Base-by-base conservation (phyloP, 1,140 invertebrate genomes). In the Tenebrio molitor region DNA sequence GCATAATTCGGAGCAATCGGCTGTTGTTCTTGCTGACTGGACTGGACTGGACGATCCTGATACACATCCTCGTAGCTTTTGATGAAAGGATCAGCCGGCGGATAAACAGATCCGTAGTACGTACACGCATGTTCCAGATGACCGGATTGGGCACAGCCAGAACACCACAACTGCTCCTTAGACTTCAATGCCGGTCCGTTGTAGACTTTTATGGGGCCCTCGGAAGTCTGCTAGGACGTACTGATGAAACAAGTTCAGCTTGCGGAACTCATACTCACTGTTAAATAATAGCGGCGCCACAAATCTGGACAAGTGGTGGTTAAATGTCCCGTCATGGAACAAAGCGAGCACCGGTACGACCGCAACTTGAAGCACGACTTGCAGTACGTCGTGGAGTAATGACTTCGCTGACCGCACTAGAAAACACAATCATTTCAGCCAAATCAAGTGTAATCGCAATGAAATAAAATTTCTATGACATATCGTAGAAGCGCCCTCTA, bases 211-310 rank as follows among this genome's bases (percentile, higher is more conserved):
- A 80, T 19, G 1, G 86, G 77, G 1, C 78, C 76, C 7, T 76
- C 81, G 58, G 81, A 79, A 16, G 84, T 84, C 86, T 87, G 75
- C 41, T 64, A n/a, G n/a, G n/a, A n/a, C n/a, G n/a, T n/a, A n/a
- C n/a, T n/a, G n/a, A n/a, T n/a, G n/a, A n/a, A n/a, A n/a, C n/a
- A n/a, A n/a, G n/a, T n/a, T n/a, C n/a, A n/a, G n/a, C n/a, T n/a
- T n/a, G n/a, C n/a, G n/a, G n/a, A n/a, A n/a, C n/a, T n/a, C n/a
- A n/a, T 50, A 79, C 81, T 86, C 84, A 91, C 90, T 50, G 89
- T 91, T 50, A 88, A 86, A 76, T 91, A 89, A 81, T 90, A 91
- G 34, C 88, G 84, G 46, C 90, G 85, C 90, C 90, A 91, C 33
- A 89, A 82, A 81, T 91, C 90, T 0, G 91, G 90, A 77, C 90